Conservation (phyloP, 2,888 invertebrate species). For the Pogonocherus hispidulus region DNA sequence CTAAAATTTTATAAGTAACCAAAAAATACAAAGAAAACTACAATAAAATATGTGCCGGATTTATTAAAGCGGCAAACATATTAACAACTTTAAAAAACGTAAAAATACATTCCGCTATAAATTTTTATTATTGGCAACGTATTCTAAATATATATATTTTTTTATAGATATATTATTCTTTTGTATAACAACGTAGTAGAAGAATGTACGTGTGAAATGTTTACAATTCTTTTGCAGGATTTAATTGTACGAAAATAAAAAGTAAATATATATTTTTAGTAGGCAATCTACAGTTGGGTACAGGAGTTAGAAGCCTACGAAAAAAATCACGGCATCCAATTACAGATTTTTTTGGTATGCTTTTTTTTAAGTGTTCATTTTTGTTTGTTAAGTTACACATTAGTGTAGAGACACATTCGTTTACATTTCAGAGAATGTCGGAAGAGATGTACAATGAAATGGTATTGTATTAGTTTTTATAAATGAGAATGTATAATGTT, state of each 20-base stretch:
- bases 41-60: not conserved
- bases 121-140: conserved; percentile 8
- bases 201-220: not conserved
- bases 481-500: conserved; percentile 58
- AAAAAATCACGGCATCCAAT: conserved; percentile 16
- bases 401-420: conserved; percentile 65
- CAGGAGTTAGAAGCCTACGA: conserved; percentile 8
- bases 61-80: not conserved
- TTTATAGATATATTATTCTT: not conserved
- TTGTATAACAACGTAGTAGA: not conserved
- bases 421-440: conserved; percentile 85
- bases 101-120: not conserved
- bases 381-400: conserved; percentile 34
- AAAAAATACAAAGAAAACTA: not conserved
- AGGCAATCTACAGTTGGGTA: not conserved
- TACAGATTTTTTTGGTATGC: conserved; percentile 22
- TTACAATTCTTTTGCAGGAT: too few species aligned
- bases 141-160: not conserved
- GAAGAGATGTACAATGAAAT: conserved; percentile 87
- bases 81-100: not conserved
- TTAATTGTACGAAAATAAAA: not conserved
- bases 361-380: conserved; percentile 22
- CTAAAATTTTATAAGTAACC: too few species aligned
- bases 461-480: conserved; percentile 75
- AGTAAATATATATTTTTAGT: not conserved